Evolutionary conservation across 2,888 invertebrate species (phyloP).

Genomic region (Nymphalis polychloros): DNA sequence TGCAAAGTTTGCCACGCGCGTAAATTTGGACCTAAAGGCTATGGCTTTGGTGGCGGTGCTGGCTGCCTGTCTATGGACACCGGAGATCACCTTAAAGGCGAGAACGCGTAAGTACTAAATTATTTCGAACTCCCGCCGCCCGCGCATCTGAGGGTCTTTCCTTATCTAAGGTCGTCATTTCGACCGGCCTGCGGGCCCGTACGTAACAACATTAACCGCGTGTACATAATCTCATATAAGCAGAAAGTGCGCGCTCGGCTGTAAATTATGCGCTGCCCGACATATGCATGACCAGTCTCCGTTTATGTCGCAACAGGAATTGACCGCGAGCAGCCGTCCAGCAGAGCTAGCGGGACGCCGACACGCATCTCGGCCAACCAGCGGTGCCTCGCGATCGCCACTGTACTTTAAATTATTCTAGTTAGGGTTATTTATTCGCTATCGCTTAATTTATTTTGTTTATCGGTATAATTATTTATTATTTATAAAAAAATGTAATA

Average conservation of each 20-base stretch:
- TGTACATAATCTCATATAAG: slow-evolving; percentile 79
- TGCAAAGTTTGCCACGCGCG: slow-evolving; percentile 99
- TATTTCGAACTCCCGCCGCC: slow-evolving; percentile 74
- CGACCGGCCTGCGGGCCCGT: slow-evolving; percentile 77
- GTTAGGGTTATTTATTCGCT: slow-evolving; percentile 81
- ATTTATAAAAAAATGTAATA: slow-evolving; percentile 72
- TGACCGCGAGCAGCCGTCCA: slow-evolving; percentile 74
- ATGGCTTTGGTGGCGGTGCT: slow-evolving; percentile 99
- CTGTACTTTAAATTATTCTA: slow-evolving; percentile 77
- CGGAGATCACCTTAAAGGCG: slow-evolving; percentile 92
- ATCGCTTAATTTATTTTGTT: slow-evolving; percentile 81
- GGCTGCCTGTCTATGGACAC: slow-evolving; percentile 98
- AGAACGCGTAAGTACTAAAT: slow-evolving; percentile 86
- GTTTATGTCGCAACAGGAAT: slow-evolving; percentile 82
- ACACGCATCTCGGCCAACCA: slow-evolving; percentile 75
- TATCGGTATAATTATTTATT: slow-evolving; percentile 74
- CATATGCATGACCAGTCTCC: slow-evolving; percentile 81
- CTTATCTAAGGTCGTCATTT: slow-evolving; percentile 77
- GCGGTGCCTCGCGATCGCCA: slow-evolving; percentile 76
- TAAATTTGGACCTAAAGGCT: slow-evolving; percentile 98
- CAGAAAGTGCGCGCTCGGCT: slow-evolving; percentile 79
- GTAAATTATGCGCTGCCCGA: slow-evolving; percentile 79
- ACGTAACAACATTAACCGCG: slow-evolving; percentile 81
- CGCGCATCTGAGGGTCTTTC: slow-evolving; percentile 82
- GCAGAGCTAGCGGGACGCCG: slow-evolving; percentile 75